Conservation (phyloP, 2,888 invertebrate genomes). For the Ptychoptera albimana region DNA sequence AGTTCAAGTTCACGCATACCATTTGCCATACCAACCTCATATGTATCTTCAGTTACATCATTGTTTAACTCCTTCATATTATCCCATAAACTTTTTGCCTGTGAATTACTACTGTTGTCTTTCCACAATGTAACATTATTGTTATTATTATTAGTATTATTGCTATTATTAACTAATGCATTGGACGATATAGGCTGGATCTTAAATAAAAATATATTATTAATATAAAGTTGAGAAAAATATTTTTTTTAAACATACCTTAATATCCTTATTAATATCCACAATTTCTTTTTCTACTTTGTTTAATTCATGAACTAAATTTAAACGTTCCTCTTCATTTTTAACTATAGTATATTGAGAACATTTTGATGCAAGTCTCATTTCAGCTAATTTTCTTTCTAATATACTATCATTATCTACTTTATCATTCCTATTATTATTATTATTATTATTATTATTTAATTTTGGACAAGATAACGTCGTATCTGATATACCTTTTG, state of each 20-base stretch:
- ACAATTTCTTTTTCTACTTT: neutral
- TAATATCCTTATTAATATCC: neutral
- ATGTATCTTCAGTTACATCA: conserved; percentile 14
- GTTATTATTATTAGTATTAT: no score
- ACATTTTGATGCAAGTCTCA: neutral
- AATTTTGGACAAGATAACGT: neutral
- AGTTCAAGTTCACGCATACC: conserved; percentile 48
- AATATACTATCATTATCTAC: neutral
- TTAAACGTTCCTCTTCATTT: neutral
- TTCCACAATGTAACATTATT: neutral
- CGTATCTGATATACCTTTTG: neutral
- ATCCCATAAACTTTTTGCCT: neutral
- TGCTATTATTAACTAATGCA: no score
- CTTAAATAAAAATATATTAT: neutral
- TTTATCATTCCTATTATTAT: neutral
- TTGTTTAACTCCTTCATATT: neutral
- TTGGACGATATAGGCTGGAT: neutral
- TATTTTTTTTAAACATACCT: neutral
- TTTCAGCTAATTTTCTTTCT: neutral
- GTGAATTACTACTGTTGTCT: neutral
- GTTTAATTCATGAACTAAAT: neutral
- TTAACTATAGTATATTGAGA: neutral
- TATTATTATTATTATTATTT: neutral
- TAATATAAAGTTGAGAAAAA: neutral
- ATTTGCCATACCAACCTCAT: conserved; percentile 45